Percentiles rank a stretch among this genome's conserved stretches.
Evolutionary conservation across 92 coral and sea anemone genomes (phyloP).

Genomic region (Heteractis magnifica): DNA sequence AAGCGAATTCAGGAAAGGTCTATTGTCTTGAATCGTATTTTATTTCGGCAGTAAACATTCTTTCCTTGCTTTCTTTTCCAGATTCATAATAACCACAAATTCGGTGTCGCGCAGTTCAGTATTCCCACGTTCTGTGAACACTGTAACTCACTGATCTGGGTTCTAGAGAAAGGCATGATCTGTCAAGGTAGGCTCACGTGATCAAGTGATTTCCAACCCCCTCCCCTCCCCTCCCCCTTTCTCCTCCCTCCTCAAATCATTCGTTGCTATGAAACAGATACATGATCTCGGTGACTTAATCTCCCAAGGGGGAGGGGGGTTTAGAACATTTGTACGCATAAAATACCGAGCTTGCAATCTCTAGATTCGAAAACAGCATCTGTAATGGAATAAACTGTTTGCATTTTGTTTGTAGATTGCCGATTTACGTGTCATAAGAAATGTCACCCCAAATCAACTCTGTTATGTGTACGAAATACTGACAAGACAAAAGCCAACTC

Average conservation of each 20-base stretch:
- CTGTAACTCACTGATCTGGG: conserved; percentile 89
- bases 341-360: no score
- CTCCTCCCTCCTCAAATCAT: no score
- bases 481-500: conserved; percentile 47
- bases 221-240: not conserved
- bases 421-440: conserved; percentile 95
- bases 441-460: conserved; percentile 79
- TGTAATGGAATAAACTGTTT: not conserved
- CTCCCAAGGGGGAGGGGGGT: no score
- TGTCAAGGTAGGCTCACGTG: conserved; percentile 75
- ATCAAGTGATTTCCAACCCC: no score
- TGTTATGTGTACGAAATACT: conserved; percentile 68
- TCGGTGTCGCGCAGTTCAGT: conserved; percentile 83
- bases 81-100: conserved; percentile 77
- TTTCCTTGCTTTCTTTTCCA: not conserved
- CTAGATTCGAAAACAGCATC: no score
- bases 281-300: no score
- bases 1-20: no score
- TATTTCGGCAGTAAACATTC: not conserved
- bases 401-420: conserved; percentile 63
- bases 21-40: no score
- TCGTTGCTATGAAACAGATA: no score
- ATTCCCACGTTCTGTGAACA: conserved; percentile 97
- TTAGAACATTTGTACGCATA: no score
- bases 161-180: conserved; percentile 92